Base-by-base conservation (phyloP, 30 jellyfish, hydroid and myxozoan species). In the Aurelia sp. region DNA sequence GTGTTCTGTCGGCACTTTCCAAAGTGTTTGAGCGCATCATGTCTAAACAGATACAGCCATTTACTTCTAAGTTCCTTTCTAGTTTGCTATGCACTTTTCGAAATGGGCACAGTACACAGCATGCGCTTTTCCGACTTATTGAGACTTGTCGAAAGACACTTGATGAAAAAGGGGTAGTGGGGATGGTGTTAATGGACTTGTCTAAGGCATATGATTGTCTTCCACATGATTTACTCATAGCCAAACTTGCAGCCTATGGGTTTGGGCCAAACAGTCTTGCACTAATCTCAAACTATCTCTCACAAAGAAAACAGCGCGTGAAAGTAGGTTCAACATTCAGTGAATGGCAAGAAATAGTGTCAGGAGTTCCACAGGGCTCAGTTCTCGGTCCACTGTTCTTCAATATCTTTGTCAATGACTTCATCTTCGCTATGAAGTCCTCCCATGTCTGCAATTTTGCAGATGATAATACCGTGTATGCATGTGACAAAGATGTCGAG, bases 341-440 rank as follows among this genome's bases (percentile, higher is more conserved):
- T 30, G 70, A 53, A 20, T 86, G 85, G 96, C 74, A 41, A 5
- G 94, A 85, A 22, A 55, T 47, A 16, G 44, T 18, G 13, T 16
- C 60, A 73, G 88, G 94, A 4, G 94, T 73, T 35, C 88, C 94
- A 9, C 94, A 85, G 74, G 94, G 94, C 64, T 75, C 85, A 30
- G 87, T 50, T 76, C 75, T 57, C 12, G 81, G 86, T 17, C 82
- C 85, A 6, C 80, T 75, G 3, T 50, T 86, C 3, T 86, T 86
- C 66, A 86, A 86, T 76, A 55, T 74, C 65, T 84, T 57, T 81
- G 61, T 70, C 10, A 84, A 86, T 59, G 90, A 76, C 76, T 60
- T 86, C 19, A 71, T 86, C 64, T 20, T 50, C 38, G 41, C 13
- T 15, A 76, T 86, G 17, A 47, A 74, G 52, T 76, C 63, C 18